These are phyloP conservation scores for Acanthis flammea DNA, from an alignment of 2,797 vertebrate genomes.

Conservation along the genomic window DNA sequence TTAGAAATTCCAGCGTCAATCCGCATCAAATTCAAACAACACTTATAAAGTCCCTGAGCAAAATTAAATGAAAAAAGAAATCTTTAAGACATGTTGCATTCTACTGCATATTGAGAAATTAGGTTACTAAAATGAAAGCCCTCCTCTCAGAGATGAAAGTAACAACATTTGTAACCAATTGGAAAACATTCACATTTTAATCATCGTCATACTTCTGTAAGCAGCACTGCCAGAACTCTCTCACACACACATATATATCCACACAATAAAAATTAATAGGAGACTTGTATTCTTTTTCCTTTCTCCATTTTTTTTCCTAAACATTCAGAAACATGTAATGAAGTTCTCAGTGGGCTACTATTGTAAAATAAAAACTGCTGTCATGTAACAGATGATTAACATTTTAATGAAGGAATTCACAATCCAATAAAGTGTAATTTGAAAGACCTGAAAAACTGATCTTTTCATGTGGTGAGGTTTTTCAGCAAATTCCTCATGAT, in stretches of 20 bases:
- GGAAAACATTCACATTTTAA: conserved; percentile 49
- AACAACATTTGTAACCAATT: conserved; percentile 44
- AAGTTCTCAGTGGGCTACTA: not conserved
- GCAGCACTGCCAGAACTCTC: not conserved
- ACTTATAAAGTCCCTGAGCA: not conserved
- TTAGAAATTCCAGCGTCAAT: not conserved
- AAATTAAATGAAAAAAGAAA: not conserved
- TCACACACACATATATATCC: not conserved
- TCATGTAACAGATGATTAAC: not conserved
- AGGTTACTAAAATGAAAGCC: conserved; percentile 16
- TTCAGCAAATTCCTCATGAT: not conserved
- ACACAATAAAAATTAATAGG: not conserved
- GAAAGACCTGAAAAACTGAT: not conserved
- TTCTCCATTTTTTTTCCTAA: not conserved
- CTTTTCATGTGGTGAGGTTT: not conserved
- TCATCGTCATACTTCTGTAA: not conserved
- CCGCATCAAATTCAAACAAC: not conserved
- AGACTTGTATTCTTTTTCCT: not conserved
- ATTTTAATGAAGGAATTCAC: not conserved
- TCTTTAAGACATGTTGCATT: not conserved
- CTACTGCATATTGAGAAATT: not conserved
- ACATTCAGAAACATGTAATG: not conserved
- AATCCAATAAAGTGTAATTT: not conserved
- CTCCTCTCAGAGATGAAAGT: conserved; percentile 20
- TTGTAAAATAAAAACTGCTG: not conserved